Percentiles rank a stretch among this genome's conserved stretches.
phyloP scores from a whole-genome alignment of 2,888 invertebrate species.

The Erynnis tages region DNA sequence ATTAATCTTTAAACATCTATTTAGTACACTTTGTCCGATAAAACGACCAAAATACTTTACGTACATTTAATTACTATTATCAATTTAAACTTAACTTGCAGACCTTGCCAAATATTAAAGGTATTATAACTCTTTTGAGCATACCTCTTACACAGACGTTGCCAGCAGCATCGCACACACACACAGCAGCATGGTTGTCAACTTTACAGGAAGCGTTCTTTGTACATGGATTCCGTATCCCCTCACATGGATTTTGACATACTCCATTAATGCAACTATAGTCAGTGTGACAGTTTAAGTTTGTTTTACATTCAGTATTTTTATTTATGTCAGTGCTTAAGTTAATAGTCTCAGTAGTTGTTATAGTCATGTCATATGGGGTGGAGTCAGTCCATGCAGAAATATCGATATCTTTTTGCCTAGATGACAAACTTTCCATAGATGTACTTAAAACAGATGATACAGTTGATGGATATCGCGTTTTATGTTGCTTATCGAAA shows the following conservation, averaged over 20 bases:
- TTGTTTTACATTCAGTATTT: slow-evolving; percentile 79
- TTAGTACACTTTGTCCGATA: slow-evolving; percentile 71
- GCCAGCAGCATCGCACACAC: slow-evolving; percentile 83
- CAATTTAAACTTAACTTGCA: slow-evolving; percentile 27
- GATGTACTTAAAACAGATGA: slow-evolving; percentile 47
- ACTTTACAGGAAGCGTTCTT: slow-evolving; percentile 83
- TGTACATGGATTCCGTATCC: slow-evolving; percentile 76
- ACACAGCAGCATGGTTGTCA: slow-evolving; percentile 83
- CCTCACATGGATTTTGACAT: slow-evolving; percentile 84
- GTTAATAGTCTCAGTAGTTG: slow-evolving; percentile 56
- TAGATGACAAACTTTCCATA: slow-evolving; percentile 65
- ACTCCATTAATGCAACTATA: slow-evolving; percentile 84
- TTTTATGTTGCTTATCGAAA: not conserved
- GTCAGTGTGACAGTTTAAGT: slow-evolving; percentile 83
- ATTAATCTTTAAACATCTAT: slow-evolving; percentile 6
- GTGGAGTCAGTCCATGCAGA: slow-evolving; percentile 72
- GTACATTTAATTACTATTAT: slow-evolving; percentile 8
- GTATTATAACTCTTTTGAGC: slow-evolving; percentile 44
- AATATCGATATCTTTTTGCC: slow-evolving; percentile 70
- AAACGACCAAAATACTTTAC: slow-evolving; percentile 45
- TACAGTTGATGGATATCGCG: slow-evolving; percentile 32
- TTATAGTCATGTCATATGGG: slow-evolving; percentile 45
- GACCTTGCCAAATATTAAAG: slow-evolving; percentile 15
- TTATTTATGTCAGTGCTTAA: slow-evolving; percentile 44
- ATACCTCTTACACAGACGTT: slow-evolving; percentile 85